These are phyloP conservation scores for Agelaius phoeniceus DNA, from an alignment of 2,113 vertebrate genomes.

Conservation along the genomic window DNA sequence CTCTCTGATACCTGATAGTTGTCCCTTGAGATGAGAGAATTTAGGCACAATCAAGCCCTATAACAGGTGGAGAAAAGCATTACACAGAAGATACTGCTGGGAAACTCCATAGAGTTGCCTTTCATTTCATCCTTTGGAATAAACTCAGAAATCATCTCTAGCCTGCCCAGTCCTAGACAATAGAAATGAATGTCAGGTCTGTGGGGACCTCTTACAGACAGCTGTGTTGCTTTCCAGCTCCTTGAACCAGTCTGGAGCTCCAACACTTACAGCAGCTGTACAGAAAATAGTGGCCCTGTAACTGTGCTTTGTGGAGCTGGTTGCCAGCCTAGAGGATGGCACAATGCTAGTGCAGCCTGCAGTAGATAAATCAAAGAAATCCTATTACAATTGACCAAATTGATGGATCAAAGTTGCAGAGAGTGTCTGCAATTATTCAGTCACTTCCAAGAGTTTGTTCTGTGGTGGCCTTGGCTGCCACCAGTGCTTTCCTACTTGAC, in stretches of 20 bases:
- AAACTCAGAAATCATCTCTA: background rate
- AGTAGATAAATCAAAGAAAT: background rate
- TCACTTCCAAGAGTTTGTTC: background rate
- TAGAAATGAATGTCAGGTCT: background rate
- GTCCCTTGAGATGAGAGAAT: background rate
- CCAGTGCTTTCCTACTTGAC: background rate
- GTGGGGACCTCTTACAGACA: background rate
- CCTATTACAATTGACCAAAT: background rate
- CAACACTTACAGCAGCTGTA: background rate
- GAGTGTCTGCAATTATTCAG: background rate
- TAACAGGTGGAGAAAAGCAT: background rate
- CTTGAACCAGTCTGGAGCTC: background rate
- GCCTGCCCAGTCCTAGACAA: rapidly evolving
- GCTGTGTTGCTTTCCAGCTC: background rate
- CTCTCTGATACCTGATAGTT: background rate
- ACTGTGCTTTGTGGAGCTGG: background rate
- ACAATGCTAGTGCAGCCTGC: background rate
- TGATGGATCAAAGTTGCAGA: background rate
- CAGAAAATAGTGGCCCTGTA: background rate
- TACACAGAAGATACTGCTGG: background rate
- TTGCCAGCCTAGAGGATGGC: background rate
- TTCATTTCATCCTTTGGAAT: background rate
- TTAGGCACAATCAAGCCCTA: background rate
- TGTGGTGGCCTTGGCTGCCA: background rate
- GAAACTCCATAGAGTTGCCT: background rate